Evolutionary conservation across 2,888 invertebrate species (phyloP), one percentile per base, ranked within the genome.

Genomic region (Thera obeliscata): DNA sequence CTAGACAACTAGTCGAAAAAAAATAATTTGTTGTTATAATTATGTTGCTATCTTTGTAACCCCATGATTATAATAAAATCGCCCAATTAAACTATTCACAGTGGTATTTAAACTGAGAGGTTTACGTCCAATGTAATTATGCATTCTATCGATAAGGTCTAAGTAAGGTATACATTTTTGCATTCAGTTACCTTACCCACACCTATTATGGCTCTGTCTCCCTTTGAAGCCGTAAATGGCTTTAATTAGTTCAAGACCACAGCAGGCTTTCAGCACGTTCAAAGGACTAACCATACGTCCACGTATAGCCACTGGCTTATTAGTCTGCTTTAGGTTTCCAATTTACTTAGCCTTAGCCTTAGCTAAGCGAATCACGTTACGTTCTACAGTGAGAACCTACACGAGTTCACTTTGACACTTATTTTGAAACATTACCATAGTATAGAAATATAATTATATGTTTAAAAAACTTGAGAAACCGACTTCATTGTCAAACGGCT

Each of bases 231-330:
- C 78, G 77, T 83, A 80, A 85, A 83, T 79, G 79, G 73, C 76
- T 79, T 81, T 88, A 88, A 88, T 89, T 88, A 87, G 81, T 79
- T 74, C 74, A 73, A 75, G 78, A 74, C 78, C 75, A 62, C 74
- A 76, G 74, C 74, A 76, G 78, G 78, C 81, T 81, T 80, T 81
- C 76, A 78, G 76, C 72, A 73, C 75, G 75, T 78, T 78, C 79
- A 80, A 77, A 80, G 83, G 79, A 79, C 56, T 59, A 80, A 78
- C 79, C 78, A 74, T 79, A 74, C 77, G 75, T 67, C 76, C 75
- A 75, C 12, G n/a, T 67, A 69, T 43, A 69, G 52, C 38, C 55
- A 66, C 57, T 70, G 64, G 60, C 59, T 68, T 55, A 71, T 65
- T 70, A 64, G 12, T 60, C 70, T 74, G 74, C 63, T 64, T 60